Evolutionary conservation across 2,113 vertebrate genomes (phyloP).

Genomic region (Microtus ochrogaster): DNA sequence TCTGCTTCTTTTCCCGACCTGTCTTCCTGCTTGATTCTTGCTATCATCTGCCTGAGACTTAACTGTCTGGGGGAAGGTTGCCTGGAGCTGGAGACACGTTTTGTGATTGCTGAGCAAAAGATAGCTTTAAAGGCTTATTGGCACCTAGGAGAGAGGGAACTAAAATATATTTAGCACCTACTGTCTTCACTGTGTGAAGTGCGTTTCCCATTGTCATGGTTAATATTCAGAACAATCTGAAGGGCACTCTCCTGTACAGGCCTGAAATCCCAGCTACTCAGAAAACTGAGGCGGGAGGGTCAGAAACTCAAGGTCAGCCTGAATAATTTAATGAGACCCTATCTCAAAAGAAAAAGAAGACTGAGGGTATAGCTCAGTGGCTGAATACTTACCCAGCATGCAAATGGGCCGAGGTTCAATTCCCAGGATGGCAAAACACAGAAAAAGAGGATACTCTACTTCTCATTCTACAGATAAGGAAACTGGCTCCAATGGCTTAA

Average conservation of each 20-base stretch:
- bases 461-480: no score
- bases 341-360: background rate
- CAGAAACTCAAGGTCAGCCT: background rate
- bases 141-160: slow-evolving; percentile 28
- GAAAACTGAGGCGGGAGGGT: background rate
- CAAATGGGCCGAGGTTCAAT: background rate
- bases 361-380: background rate
- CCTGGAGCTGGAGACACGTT: background rate
- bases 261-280: background rate
- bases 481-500: background rate
- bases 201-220: background rate
- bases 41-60: slow-evolving; percentile 5
- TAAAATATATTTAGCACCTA: slow-evolving; percentile 49
- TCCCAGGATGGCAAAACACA: background rate
- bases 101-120: slow-evolving; percentile 51
- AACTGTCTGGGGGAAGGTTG: slow-evolving; percentile 40
- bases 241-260: background rate
- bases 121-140: slow-evolving; percentile 37
- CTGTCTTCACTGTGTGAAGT: background rate
- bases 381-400: background rate
- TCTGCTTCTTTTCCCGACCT: background rate
- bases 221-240: slow-evolving; percentile 10
- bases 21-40: background rate
- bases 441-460: background rate
- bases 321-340: background rate